Evolutionary conservation across 92 coral and sea anemone genomes (phyloP).

Genomic region (Anthopleura xanthogrammica): DNA sequence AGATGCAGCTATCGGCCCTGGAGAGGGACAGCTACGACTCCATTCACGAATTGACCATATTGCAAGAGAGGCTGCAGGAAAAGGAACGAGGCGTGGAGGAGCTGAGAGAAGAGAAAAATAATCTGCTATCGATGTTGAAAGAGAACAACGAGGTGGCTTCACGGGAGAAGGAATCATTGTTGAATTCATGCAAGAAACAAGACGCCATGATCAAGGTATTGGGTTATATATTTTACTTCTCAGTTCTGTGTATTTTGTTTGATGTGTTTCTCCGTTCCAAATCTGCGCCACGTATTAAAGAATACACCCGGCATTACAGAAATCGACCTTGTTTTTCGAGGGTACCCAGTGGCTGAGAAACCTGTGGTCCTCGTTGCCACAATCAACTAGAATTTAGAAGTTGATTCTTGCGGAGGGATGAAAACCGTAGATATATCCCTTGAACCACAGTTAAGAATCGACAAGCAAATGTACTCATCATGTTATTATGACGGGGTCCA

Average conservation of each 20-base stretch:
- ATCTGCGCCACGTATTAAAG: no score
- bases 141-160: constrained; percentile 80
- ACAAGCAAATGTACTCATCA: no score
- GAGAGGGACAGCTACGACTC: constrained; percentile 84
- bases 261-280: background rate
- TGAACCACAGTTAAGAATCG: no score
- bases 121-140: constrained; percentile 72
- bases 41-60: constrained; percentile 30
- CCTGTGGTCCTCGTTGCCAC: no score
- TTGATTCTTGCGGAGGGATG: no score
- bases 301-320: no score
- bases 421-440: no score
- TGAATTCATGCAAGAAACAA: constrained; percentile 71
- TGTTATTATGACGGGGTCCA: no score
- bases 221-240: background rate
- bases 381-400: no score
- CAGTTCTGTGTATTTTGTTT: background rate
- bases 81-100: constrained; percentile 76
- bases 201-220: constrained; percentile 80
- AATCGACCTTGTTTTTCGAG: no score
- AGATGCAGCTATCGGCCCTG: constrained; percentile 73
- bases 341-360: background rate
- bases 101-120: constrained; percentile 86
- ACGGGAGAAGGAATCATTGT: constrained; percentile 71
- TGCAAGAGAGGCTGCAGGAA: constrained; percentile 74